Evolutionary conservation across 2,888 invertebrate species (phyloP).

Genomic region (Orthosia incerta): DNA sequence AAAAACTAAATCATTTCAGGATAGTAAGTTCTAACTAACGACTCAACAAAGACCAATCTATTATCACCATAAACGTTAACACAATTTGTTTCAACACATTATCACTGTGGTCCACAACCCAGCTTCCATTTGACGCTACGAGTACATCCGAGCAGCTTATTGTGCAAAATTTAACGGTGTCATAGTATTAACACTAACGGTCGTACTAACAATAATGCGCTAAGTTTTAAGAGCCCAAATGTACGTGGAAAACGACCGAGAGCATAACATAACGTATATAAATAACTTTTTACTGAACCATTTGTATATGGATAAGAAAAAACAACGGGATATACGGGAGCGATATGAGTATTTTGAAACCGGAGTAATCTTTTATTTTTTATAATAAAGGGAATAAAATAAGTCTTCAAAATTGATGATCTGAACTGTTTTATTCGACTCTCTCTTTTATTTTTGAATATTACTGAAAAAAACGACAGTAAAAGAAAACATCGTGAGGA

Average conservation of each 20-base stretch:
- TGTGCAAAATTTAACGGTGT: constrained; percentile 50
- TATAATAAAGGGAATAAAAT: too few species aligned
- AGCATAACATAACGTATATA: constrained; percentile 9
- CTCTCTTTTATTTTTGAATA: too few species aligned
- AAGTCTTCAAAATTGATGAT: too few species aligned
- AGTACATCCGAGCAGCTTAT: constrained; percentile 45
- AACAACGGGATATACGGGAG: constrained; percentile 20
- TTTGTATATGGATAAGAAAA: constrained; percentile 12
- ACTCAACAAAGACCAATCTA: constrained; percentile 31
- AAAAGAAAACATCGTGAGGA: too few species aligned
- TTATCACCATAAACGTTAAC: constrained; percentile 24
- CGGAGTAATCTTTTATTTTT: too few species aligned
- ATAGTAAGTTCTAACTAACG: constrained; percentile 8
- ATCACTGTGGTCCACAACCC: constrained; percentile 39
- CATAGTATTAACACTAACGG: constrained; percentile 36
- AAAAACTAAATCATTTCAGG: constrained; percentile 9
- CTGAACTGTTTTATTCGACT: too few species aligned
- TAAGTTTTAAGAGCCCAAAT: constrained; percentile 46
- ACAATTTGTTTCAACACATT: constrained; percentile 39
- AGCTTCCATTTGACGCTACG: constrained; percentile 31
- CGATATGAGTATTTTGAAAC: too few species aligned
- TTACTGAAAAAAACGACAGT: too few species aligned
- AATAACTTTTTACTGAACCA: constrained; percentile 38
- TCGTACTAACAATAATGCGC: constrained; percentile 26
- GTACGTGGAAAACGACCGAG: constrained; percentile 9